A percentile compares a stretch with the other conserved stretches of the same genome.
Conservation (phyloP, 2,888 invertebrate genomes). For the Platycheirus rosarum region DNA sequence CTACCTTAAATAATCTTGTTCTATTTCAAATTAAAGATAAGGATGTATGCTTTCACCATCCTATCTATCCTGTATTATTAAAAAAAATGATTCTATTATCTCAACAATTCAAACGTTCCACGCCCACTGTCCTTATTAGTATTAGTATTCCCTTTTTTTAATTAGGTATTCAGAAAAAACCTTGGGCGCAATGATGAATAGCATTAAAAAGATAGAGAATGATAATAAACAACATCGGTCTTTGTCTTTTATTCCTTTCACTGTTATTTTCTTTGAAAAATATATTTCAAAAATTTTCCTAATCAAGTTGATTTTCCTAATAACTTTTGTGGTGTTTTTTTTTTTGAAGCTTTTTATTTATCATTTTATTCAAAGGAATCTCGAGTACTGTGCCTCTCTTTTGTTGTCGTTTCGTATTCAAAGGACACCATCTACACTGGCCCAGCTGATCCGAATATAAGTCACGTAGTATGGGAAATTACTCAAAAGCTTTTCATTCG, state of each 20-base stretch:
- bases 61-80: too few species aligned
- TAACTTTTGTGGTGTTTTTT: conserved; percentile 15
- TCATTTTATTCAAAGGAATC: conserved; percentile 18
- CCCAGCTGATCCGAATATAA: conserved; percentile 43
- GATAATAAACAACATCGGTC: background rate
- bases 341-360: background rate
- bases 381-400: conserved; percentile 27
- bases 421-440: background rate
- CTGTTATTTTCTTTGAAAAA: conserved; percentile 1
- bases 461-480: conserved; percentile 51
- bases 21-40: too few species aligned
- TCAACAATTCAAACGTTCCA: too few species aligned
- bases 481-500: conserved; percentile 63
- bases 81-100: too few species aligned
- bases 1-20: too few species aligned
- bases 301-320: conserved; percentile 21
- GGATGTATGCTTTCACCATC: too few species aligned
- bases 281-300: background rate
- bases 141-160: too few species aligned
- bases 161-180: background rate
- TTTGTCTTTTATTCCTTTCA: background rate
- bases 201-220: background rate
- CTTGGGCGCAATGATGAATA: background rate
- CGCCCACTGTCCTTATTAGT: too few species aligned
- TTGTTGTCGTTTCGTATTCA: conserved; percentile 27